Base-by-base conservation (phyloP, 2,797 vertebrate genomes). In the Crocodylus rhombifer region DNA sequence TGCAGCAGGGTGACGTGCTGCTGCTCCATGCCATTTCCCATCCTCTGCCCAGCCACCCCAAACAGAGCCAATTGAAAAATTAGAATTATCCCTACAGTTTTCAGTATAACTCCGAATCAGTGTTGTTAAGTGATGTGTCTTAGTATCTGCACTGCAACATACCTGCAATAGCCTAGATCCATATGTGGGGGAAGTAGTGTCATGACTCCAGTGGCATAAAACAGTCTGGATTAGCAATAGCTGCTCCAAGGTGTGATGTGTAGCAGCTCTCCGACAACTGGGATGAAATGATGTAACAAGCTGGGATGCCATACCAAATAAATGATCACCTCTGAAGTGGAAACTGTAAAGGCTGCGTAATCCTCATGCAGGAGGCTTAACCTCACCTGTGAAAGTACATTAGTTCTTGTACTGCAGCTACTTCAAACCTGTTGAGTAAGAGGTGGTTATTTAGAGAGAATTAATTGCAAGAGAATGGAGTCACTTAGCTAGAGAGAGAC, bases 1-100 rank as follows among this genome's bases (percentile, higher is more conserved):
- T 18, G 65, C 5, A 10, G 25, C 23, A 26, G 26, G 6, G 8
- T 73, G 90, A 33, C 61, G 56, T 12, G 2, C 0, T 0, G 36
- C 14, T 89, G 5, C 30, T 73, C 14, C 18, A 17, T 1, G 1
- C 2, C 11, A 12, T n/a, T 57, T 57, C 55, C 57, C n/a, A 28
- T 51, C 13, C 64, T 2, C 10, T 60, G 30, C 71, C 60, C 30
- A 62, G 42, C 57, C 83, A 26, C 83, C 60, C 16, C 14, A 1
- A 2, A 80, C 67, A 64, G 4, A 65, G 17, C 33, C 63, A 84
- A 5, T 6, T 12, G 0, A 3, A 2, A 0, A 0, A n/a, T 57
- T 51, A 78, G 56, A 77, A 14, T 28, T 65, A 64, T 51, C 57
- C 58, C 1, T 60, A 3, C 82, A 57, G 30, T 65, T 75, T 92